Conservation (phyloP, 2,113 vertebrate species). For the Romanogobio albipinnatus region DNA sequence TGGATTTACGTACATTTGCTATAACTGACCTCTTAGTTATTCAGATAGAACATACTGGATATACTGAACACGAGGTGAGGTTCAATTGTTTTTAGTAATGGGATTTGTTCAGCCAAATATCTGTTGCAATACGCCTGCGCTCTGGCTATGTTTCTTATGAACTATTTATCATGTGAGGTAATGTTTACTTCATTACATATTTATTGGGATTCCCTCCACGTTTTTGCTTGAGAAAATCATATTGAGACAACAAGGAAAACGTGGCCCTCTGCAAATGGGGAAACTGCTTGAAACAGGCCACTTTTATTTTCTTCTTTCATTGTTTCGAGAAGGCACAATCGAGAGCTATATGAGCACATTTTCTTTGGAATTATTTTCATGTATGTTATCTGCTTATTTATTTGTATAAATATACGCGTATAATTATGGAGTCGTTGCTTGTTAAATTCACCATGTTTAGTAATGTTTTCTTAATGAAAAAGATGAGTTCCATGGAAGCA, state of each 20-base stretch:
- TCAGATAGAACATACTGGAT: slow-evolving; percentile 52
- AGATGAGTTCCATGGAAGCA: slow-evolving; percentile 78
- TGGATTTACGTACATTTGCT: slow-evolving; percentile 47
- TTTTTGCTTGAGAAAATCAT: slow-evolving; percentile 79
- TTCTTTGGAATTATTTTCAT: slow-evolving; percentile 79
- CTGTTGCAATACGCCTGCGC: slow-evolving; percentile 74
- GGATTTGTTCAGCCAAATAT: slow-evolving; percentile 64
- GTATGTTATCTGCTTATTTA: slow-evolving; percentile 80
- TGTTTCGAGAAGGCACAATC: slow-evolving; percentile 75
- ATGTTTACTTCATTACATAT: slow-evolving; percentile 97
- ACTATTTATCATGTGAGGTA: slow-evolving; percentile 93
- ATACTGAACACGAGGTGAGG: slow-evolving; percentile 59
- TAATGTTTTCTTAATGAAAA: slow-evolving; percentile 84
- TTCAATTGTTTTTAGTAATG: slow-evolving; percentile 58
- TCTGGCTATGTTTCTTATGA: slow-evolving; percentile 81
- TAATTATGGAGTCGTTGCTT: slow-evolving; percentile 84
- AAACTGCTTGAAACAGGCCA: slow-evolving; percentile 67
- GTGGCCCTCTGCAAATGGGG: slow-evolving; percentile 68
- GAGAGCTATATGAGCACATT: slow-evolving; percentile 76
- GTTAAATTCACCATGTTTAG: slow-evolving; percentile 87
- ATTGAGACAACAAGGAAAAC: slow-evolving; percentile 73
- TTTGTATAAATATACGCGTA: slow-evolving; percentile 86
- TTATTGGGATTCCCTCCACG: slow-evolving; percentile 90
- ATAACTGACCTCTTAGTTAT: slow-evolving; percentile 59
- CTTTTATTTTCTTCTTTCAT: slow-evolving; percentile 55